A percentile compares a stretch with the other conserved stretches of the same genome.
Evolutionary conservation across 2,113 vertebrate genomes (phyloP).

Genomic region (Athene noctua): DNA sequence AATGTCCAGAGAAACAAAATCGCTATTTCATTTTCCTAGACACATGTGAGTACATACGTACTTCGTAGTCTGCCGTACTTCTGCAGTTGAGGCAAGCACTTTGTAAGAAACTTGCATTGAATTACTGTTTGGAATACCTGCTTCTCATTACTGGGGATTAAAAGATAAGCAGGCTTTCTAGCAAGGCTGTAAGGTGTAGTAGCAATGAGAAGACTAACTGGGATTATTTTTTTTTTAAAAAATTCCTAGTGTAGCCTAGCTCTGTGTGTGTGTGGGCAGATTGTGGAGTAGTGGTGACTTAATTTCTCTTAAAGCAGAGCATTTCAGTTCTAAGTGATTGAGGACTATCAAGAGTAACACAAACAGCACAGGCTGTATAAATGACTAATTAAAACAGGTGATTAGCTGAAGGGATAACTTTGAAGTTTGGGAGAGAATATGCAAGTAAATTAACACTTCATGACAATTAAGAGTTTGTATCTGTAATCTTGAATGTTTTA

Average conservation of each 20-base stretch:
- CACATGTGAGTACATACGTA: neutral
- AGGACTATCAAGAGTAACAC: neutral
- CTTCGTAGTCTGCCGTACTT: neutral
- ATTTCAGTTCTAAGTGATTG: neutral
- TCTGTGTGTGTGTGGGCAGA: neutral
- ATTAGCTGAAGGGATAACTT: neutral
- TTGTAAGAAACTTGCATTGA: neutral
- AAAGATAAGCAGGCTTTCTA: neutral
- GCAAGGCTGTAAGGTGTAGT: neutral
- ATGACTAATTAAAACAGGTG: neutral
- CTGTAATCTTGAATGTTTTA: neutral
- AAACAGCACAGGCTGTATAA: neutral
- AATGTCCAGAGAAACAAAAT: neutral
- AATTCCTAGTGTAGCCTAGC: neutral
- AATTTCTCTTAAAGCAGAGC: neutral
- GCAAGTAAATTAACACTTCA: neutral
- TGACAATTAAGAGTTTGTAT: neutral
- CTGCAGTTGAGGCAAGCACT: neutral
- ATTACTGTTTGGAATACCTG: neutral
- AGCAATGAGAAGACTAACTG: neutral
- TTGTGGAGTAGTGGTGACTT: neutral
- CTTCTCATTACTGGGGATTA: fast-evolving
- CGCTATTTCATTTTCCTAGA: neutral
- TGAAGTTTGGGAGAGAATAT: neutral
- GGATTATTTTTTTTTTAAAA: neutral